These are phyloP conservation scores for Scaptomyza graminum DNA, from an alignment of 1,140 invertebrate species.

Conservation along the genomic window DNA sequence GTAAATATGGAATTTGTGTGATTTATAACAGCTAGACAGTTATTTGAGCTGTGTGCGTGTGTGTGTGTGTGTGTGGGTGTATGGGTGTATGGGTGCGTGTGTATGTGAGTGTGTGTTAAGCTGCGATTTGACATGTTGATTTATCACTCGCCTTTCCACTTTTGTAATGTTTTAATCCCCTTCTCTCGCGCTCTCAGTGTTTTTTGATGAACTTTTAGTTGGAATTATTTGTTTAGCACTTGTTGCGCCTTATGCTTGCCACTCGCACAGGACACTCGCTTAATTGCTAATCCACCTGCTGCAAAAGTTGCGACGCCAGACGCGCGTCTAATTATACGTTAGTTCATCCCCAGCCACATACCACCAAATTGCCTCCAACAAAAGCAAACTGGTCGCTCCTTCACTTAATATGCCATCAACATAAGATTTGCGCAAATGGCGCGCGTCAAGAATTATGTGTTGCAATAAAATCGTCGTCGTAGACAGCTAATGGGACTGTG, in stretches of 20 bases:
- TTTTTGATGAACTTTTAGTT: conserved; percentile 11
- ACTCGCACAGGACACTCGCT: conserved; percentile 69
- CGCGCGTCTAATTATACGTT: conserved; percentile 72
- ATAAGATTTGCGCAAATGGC: conserved; percentile 81
- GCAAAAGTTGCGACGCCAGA: conserved; percentile 46
- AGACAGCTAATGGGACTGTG: neutral
- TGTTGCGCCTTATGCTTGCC: conserved; percentile 54
- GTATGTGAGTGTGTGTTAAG: conserved; percentile 55
- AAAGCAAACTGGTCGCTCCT: conserved; percentile 36
- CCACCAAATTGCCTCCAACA: conserved; percentile 45
- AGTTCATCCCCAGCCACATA: conserved; percentile 29
- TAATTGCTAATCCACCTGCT: conserved; percentile 76
- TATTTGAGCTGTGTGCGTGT: conserved; percentile 4
- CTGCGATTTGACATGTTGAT: conserved; percentile 81
- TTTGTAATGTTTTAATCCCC: neutral
- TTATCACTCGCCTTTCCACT: conserved; percentile 31
- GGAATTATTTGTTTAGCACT: conserved; percentile 68
- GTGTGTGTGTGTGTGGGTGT: conserved; percentile 26
- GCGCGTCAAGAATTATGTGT: conserved; percentile 72
- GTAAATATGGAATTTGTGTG: conserved; percentile 60
- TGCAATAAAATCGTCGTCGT: conserved; percentile 75
- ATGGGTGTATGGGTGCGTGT: conserved; percentile 27
- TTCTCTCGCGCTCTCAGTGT: neutral
- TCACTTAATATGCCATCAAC: conserved; percentile 81
- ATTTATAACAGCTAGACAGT: conserved; percentile 2